These are phyloP conservation scores for Misgurnus mizolepis DNA, from an alignment of 2,113 vertebrate species.

Conservation along the genomic window DNA sequence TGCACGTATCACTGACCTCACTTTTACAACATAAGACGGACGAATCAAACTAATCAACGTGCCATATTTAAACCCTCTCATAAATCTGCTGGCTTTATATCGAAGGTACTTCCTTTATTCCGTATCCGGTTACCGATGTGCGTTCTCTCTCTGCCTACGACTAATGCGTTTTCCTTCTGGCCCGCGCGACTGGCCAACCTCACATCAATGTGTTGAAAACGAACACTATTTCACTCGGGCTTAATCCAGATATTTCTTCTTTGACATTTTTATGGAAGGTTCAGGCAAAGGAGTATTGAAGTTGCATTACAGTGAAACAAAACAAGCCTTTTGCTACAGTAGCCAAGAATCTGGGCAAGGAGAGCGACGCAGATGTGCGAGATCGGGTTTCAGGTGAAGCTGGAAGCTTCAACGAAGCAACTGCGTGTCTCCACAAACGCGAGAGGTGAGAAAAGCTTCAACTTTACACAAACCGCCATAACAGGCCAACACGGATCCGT, in stretches of 20 bases:
- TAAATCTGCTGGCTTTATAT: slow-evolving; percentile 73
- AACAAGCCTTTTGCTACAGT: slow-evolving; percentile 75
- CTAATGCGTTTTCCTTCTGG: slow-evolving; percentile 77
- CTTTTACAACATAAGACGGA: slow-evolving; percentile 59
- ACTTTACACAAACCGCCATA: slow-evolving; percentile 44
- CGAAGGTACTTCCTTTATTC: slow-evolving; percentile 61
- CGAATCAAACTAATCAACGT: slow-evolving; percentile 61
- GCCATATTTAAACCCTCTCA: slow-evolving; percentile 68
- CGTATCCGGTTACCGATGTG: slow-evolving; percentile 70
- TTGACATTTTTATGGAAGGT: slow-evolving; percentile 76
- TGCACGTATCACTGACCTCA: slow-evolving; percentile 58
- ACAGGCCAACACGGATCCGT: slow-evolving; percentile 31
- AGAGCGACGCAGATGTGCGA: slow-evolving; percentile 70
- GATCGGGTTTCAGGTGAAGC: slow-evolving; percentile 73
- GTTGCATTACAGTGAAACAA: slow-evolving; percentile 65
- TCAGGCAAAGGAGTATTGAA: slow-evolving; percentile 63
- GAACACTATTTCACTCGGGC: slow-evolving; percentile 57
- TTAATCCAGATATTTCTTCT: slow-evolving; percentile 74
- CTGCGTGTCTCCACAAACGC: slow-evolving; percentile 68
- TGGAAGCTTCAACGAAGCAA: slow-evolving; percentile 47
- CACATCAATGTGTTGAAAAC: slow-evolving; percentile 65
- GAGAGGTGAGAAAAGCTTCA: slow-evolving; percentile 49
- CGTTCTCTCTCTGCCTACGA: slow-evolving; percentile 45
- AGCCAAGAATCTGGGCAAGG: slow-evolving; percentile 66
- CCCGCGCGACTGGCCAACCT: slow-evolving; percentile 57